Evolutionary conservation across 1,140 invertebrate genomes (phyloP), one percentile per base, ranked within the genome.

Genomic region (Caenorhabditis remanei): DNA sequence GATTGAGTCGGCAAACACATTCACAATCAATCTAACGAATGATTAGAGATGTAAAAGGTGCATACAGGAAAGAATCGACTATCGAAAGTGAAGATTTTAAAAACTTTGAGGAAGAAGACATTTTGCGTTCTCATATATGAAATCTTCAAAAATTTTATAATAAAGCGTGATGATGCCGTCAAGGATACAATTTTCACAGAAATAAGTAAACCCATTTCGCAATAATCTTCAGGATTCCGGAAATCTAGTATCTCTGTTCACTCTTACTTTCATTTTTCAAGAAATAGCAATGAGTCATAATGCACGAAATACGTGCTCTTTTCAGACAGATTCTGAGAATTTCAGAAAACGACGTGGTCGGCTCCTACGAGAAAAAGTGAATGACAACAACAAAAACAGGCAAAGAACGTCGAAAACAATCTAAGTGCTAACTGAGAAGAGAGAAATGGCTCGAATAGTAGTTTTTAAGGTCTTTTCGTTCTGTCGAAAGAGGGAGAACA

Each of bases 311-410:
- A 67, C 40, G 63, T 46, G 41, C 24, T 32, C n/a, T 71, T 71
- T 32, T 32, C 24, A 40, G 24, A 71, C 16, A 46, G 40, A 71
- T 71, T 71, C 65, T 46, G 9, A 46, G 65, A 46, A 71, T 71
- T 71, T 41, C 41, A 46, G 65, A 71, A 71, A 32, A 32, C 32
- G 13, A 71, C 16, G 65, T 32, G 13, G 14, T 71, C 65, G 65
- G 2, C 65, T 40, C 24, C 63, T 41, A 71, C 43, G 63, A 67
- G 32, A 46, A 71, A 46, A 48, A 71, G 8, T 19, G 41, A 46
- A 71, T 71, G 65, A 71, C 41, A 71, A 71, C 16, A 71, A 71
- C 65, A 71, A 63, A 63, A 63, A 63, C 61, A 63, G 61, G 61
- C 56, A n/a, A n/a, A 16, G 56, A 58, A 65, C 63, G 63, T 19